These are phyloP conservation scores for Vanessa tameamea DNA, from an alignment of 1,140 invertebrate species.

Conservation along the genomic window DNA sequence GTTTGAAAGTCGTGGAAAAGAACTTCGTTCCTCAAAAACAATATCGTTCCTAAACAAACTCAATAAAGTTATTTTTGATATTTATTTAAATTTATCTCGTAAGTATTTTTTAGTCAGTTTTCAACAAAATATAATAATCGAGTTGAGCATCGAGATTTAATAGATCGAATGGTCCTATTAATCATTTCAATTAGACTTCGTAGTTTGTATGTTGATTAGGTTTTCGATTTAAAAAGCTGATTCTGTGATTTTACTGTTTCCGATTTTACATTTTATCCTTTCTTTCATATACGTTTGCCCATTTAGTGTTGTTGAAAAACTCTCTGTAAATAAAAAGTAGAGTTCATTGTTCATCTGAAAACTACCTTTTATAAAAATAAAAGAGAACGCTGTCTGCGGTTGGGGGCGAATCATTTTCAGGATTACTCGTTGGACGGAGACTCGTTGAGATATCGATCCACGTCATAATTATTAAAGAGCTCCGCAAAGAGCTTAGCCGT, in stretches of 20 bases:
- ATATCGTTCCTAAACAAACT: no score
- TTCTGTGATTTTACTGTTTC: background rate
- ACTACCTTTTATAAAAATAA: conserved; percentile 35
- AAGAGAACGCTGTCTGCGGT: conserved; percentile 36
- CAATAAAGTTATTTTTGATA: no score
- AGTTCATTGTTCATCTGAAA: conserved; percentile 35
- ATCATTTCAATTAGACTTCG: background rate
- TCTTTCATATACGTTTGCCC: conserved; percentile 19
- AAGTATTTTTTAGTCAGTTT: no score
- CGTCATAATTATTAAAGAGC: conserved; percentile 45
- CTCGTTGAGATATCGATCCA: conserved; percentile 41
- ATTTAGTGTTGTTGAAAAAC: conserved; percentile 29
- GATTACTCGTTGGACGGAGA: conserved; percentile 34
- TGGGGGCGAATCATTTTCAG: conserved; percentile 37
- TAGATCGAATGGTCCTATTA: background rate
- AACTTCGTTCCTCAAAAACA: no score
- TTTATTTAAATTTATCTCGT: no score
- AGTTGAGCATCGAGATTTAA: no score
- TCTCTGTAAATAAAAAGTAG: conserved; percentile 31
- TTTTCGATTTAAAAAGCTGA: background rate
- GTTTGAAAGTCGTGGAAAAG: no score
- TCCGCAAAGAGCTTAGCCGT: conserved; percentile 31
- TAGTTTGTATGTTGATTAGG: no score
- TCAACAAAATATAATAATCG: no score
- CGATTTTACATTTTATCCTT: conserved; percentile 7